These are phyloP conservation scores for Lacerta viridis DNA, from an alignment of 2,797 vertebrate genomes.

Conservation along the genomic window DNA sequence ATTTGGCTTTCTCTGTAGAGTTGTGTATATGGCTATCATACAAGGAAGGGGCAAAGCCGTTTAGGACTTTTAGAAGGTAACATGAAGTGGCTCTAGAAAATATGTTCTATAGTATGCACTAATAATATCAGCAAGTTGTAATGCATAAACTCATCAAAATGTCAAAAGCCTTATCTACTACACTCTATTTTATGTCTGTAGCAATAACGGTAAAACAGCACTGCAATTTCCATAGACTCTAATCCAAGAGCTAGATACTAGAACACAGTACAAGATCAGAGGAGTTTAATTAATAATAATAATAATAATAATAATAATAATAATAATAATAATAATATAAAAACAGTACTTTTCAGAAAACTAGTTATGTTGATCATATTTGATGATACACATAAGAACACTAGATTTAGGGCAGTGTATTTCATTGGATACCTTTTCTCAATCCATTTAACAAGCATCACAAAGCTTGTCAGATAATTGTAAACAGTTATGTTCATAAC, in stretches of 20 bases:
- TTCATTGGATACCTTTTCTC: conserved; percentile 27
- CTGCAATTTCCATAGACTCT: neutral
- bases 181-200: conserved; percentile 10
- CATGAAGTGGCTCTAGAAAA: neutral
- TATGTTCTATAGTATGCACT: neutral
- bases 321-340: too few relatives aligned
- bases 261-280: neutral
- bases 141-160: neutral
- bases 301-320: too few relatives aligned
- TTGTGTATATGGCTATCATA: too few relatives aligned
- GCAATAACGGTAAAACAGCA: conserved; percentile 9
- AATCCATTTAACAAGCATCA: conserved; percentile 40
- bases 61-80: neutral
- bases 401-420: neutral
- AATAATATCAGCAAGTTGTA: neutral
- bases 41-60: neutral
- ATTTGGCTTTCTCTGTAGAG: conserved; percentile 37
- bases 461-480: neutral
- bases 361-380: neutral
- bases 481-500: neutral
- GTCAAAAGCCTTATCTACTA: neutral
- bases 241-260: neutral
- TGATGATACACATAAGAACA: neutral
- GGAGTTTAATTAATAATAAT: neutral
- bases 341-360: neutral